These are phyloP conservation scores for Venusia cambrica DNA, from an alignment of 2,888 invertebrate species.

Conservation along the genomic window DNA sequence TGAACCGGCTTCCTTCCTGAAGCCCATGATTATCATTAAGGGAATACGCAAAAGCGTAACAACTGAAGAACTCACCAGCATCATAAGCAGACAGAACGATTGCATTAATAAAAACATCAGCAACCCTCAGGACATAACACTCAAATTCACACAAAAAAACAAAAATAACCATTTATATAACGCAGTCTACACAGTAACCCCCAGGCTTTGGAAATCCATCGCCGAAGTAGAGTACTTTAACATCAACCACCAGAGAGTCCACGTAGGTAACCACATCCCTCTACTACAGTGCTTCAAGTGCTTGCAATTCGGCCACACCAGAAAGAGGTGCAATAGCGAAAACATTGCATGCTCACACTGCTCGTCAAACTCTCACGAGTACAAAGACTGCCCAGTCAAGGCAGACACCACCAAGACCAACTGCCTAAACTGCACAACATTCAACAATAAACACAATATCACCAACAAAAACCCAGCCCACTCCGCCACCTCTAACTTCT, in stretches of 20 bases:
- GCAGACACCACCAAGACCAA: neutral
- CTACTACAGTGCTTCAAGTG: slow-evolving; percentile 3
- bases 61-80: too few species aligned
- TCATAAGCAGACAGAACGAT: too few species aligned
- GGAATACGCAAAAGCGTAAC: too few species aligned
- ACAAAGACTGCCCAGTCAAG: neutral
- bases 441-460: too few species aligned
- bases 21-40: too few species aligned
- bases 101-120: too few species aligned
- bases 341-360: neutral
- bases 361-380: neutral
- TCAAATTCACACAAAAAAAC: neutral
- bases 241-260: slow-evolving; percentile 3
- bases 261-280: neutral
- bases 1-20: too few species aligned
- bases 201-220: neutral
- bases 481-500: too few species aligned
- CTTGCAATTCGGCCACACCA: slow-evolving; percentile 1
- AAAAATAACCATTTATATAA: slow-evolving; percentile 1
- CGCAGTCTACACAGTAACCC: neutral
- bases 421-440: slow-evolving; percentile 2
- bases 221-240: neutral
- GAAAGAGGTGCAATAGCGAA: neutral
- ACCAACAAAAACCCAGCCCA: too few species aligned
- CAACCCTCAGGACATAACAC: too few species aligned